Percentiles rank a stretch among this genome's conserved stretches.
phyloP scores from a whole-genome alignment of 2,113 vertebrate genomes.

The Tachuris rubrigastra region DNA sequence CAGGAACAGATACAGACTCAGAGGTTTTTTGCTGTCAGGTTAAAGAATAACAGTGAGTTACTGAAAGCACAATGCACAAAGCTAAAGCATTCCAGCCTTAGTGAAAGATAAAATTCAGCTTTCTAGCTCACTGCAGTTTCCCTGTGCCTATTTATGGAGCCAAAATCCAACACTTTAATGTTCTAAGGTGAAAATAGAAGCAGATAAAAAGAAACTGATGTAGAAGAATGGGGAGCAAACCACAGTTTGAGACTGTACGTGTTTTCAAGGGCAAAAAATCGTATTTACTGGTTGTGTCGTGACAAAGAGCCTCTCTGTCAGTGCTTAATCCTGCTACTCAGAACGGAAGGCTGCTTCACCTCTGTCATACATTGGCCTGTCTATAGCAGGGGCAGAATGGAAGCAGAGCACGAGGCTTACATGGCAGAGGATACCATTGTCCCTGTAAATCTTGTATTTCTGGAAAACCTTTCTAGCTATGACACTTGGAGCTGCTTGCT shows the following conservation, averaged over 20 bases:
- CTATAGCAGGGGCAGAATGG: background rate
- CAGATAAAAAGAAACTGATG: background rate
- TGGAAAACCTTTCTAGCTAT: background rate
- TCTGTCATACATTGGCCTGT: rapidly evolving
- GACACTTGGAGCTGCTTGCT: background rate
- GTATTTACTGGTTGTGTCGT: background rate
- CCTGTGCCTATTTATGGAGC: background rate
- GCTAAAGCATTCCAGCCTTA: background rate
- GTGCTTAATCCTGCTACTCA: background rate
- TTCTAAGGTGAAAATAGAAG: conserved; percentile 33
- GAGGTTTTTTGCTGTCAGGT: background rate
- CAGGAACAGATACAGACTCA: background rate
- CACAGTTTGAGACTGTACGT: background rate
- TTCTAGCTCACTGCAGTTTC: conserved; percentile 1
- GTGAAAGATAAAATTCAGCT: background rate
- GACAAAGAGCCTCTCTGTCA: background rate
- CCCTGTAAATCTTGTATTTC: background rate
- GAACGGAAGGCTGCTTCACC: background rate
- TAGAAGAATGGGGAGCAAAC: background rate
- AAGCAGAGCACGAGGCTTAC: background rate
- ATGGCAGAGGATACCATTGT: background rate
- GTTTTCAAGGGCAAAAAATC: background rate
- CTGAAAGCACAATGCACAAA: background rate
- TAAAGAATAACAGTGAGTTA: background rate
- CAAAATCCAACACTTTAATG: background rate